A percentile compares a stretch with the other conserved stretches of the same genome.
Conservation (phyloP, 2,888 invertebrate species). For the Cantharis rustica region DNA sequence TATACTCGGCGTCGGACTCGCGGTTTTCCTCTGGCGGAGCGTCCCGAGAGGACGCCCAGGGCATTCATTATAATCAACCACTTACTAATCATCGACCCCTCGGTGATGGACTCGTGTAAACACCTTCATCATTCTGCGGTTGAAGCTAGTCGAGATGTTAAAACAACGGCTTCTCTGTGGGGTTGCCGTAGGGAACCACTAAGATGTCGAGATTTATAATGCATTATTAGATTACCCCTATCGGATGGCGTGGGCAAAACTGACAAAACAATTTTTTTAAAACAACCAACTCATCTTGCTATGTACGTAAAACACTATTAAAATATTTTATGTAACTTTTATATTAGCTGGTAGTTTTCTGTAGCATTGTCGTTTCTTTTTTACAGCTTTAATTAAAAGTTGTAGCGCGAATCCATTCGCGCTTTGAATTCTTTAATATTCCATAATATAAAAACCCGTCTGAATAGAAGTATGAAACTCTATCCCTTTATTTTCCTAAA, state of each 20-base stretch:
- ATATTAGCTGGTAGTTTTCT: slow-evolving; percentile 11
- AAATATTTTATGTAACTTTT: neutral
- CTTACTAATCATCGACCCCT: slow-evolving; percentile 48
- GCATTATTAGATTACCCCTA: neutral
- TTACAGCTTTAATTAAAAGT: slow-evolving; percentile 28
- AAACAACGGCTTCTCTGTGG: slow-evolving; percentile 13
- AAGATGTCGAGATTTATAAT: neutral
- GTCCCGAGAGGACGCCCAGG: slow-evolving; percentile 32
- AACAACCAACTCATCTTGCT: neutral
- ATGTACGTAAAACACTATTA: neutral
- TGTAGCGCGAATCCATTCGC: slow-evolving; percentile 16
- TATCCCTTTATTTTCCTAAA: slow-evolving; percentile 9
- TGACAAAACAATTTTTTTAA: neutral
- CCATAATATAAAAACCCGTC: slow-evolving; percentile 18
- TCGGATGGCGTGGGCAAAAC: neutral
- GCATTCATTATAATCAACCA: slow-evolving; percentile 49
- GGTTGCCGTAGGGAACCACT: slow-evolving; percentile 12
- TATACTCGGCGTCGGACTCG: slow-evolving; percentile 13
- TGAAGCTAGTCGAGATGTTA: slow-evolving; percentile 33
- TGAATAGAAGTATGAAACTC: slow-evolving; percentile 12
- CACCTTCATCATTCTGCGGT: slow-evolving; percentile 51
- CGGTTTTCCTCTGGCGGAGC: slow-evolving; percentile 11
- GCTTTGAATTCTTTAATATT: slow-evolving; percentile 25
- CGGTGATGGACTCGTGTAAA: slow-evolving; percentile 47
- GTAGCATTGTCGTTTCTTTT: slow-evolving; percentile 13